phyloP scores from a whole-genome alignment of 2,113 vertebrate species.

The Oncorhynchus tshawytscha region DNA sequence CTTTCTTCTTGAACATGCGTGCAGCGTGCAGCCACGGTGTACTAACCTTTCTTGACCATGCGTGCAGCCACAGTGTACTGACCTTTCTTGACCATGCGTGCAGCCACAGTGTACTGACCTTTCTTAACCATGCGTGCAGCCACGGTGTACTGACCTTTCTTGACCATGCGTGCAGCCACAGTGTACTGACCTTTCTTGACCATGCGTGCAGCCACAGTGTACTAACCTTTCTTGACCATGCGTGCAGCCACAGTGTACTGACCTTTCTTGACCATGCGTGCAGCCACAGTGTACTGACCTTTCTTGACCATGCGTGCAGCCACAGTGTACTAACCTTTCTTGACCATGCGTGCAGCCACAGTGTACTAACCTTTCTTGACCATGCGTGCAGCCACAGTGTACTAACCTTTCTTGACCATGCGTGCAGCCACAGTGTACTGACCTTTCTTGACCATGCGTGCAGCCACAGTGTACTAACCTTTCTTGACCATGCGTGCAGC shows the following conservation, averaged over 20 bases:
- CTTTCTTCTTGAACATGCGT: too few species aligned
- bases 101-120: too few species aligned
- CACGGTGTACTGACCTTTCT: conserved; percentile 81
- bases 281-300: conserved; percentile 73
- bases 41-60: conserved; percentile 80
- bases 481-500: conserved; percentile 57
- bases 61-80: conserved; percentile 29
- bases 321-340: conserved; percentile 83
- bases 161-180: too few species aligned
- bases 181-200: conserved; percentile 81
- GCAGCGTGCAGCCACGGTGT: not conserved
- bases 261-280: conserved; percentile 79
- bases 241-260: conserved; percentile 28
- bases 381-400: not conserved
- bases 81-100: conserved; percentile 78
- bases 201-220: not conserved
- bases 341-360: conserved; percentile 30
- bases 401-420: conserved; percentile 81
- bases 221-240: conserved; percentile 86
- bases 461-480: conserved; percentile 73
- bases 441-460: conserved; percentile 84
- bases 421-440: conserved; percentile 28
- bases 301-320: conserved; percentile 57
- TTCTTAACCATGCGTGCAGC: too few species aligned
- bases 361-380: conserved; percentile 81